These are phyloP conservation scores for Vimba vimba DNA, from an alignment of 2,113 vertebrate species.

Conservation along the genomic window DNA sequence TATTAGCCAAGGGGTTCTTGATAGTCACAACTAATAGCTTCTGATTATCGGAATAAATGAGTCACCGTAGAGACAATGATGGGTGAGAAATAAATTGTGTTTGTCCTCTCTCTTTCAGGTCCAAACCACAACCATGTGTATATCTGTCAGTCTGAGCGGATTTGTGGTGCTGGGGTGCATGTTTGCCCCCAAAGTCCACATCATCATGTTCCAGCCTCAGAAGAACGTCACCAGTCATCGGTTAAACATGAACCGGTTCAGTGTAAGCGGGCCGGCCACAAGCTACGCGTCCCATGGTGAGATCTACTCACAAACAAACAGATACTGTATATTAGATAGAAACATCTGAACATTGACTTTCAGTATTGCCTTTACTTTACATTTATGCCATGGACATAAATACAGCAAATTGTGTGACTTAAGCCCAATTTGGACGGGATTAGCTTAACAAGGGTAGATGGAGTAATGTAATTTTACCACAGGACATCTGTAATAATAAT, in stretches of 20 bases:
- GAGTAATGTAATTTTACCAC: no score
- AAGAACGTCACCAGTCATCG: constrained; percentile 97
- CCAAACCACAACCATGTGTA: constrained; percentile 98
- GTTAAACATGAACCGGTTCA: constrained; percentile 95
- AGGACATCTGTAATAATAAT: no score
- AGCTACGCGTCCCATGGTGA: constrained; percentile 91
- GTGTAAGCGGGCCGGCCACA: constrained; percentile 90
- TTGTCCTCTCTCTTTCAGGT: constrained; percentile 77
- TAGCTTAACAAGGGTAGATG: no score
- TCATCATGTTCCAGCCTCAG: constrained; percentile 98
- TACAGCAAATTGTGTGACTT: no score
- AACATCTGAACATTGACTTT: neutral
- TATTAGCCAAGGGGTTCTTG: constrained; percentile 33
- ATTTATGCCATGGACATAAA: no score
- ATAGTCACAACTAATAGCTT: constrained; percentile 24
- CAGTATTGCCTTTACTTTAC: neutral
- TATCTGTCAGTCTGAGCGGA: constrained; percentile 97
- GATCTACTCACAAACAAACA: constrained; percentile 57
- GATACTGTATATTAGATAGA: constrained; percentile 2
- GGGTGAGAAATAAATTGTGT: constrained; percentile 35
- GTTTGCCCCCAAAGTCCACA: constrained; percentile 98
- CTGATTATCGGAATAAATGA: constrained; percentile 59
- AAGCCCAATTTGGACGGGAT: no score
- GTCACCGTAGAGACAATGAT: constrained; percentile 32
- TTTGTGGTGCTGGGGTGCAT: constrained; percentile 97